These are phyloP conservation scores for Lepidotrigona ventralis DNA, from an alignment of 1,140 invertebrate genomes.

Conservation along the genomic window DNA sequence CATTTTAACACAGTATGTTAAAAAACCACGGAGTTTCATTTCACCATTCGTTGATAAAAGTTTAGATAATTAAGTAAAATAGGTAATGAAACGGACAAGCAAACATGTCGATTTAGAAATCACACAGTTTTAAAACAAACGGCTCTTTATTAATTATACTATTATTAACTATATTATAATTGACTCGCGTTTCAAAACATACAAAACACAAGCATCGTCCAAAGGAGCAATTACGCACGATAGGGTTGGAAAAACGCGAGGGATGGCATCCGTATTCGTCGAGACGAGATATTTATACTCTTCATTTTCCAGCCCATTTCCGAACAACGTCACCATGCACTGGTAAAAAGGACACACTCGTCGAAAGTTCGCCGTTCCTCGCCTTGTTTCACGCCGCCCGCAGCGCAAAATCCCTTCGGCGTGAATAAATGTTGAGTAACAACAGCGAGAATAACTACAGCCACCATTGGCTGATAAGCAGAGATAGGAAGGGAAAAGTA, in stretches of 20 bases:
- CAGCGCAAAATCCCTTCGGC: constrained; percentile 4
- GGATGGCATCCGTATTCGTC: not conserved
- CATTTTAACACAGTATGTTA: too few relatives aligned
- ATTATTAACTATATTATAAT: not conserved
- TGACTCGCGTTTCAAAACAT: not conserved
- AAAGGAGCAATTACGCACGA: not conserved
- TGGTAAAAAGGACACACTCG: constrained; percentile 16
- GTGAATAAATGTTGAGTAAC: constrained; percentile 18
- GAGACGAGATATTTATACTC: constrained; percentile 24
- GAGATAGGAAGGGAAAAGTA: not conserved
- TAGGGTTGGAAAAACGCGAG: not conserved
- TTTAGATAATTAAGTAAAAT: too few relatives aligned
- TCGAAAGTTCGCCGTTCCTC: constrained; percentile 15
- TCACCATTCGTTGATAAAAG: too few relatives aligned
- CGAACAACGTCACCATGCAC: not conserved
- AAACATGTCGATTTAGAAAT: too few relatives aligned
- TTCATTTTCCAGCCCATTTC: constrained; percentile 41
- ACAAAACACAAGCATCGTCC: too few relatives aligned
- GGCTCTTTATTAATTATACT: too few relatives aligned
- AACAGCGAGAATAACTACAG: not conserved
- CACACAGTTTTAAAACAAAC: too few relatives aligned
- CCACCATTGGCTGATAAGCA: not conserved
- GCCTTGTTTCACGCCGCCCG: not conserved
- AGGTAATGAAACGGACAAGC: too few relatives aligned
- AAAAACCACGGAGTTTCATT: too few relatives aligned